A percentile compares a stretch with the other conserved stretches of the same genome.
These are phyloP conservation scores for Halyomorpha halys DNA, from an alignment of 1,140 invertebrate genomes.

Conservation along the genomic window DNA sequence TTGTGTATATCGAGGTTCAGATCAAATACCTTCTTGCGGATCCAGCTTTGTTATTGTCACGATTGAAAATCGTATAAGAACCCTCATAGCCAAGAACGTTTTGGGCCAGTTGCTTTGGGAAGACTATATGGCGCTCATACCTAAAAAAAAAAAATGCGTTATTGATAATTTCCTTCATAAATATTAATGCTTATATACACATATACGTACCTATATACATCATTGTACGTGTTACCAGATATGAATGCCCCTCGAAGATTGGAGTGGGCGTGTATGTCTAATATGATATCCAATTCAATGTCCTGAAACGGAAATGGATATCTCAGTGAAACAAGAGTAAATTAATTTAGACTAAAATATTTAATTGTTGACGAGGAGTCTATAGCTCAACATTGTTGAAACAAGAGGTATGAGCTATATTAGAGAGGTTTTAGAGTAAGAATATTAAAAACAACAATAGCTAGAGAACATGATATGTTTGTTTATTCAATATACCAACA, in stretches of 20 bases:
- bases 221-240: constrained; percentile 92
- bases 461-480: too few species aligned
- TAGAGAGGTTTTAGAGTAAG: too few species aligned
- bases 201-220: constrained; percentile 64
- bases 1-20: too few species aligned
- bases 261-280: constrained; percentile 89
- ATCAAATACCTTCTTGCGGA: constrained; percentile 62
- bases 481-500: too few species aligned
- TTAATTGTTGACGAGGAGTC: too few species aligned
- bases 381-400: too few species aligned
- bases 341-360: too few species aligned
- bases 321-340: too few species aligned
- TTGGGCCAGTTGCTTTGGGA: constrained; percentile 78
- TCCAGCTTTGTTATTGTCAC: constrained; percentile 73
- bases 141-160: constrained; percentile 37
- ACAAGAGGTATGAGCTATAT: too few species aligned
- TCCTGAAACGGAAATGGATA: constrained; percentile 42
- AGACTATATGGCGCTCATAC: constrained; percentile 74
- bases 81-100: constrained; percentile 73
- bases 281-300: constrained; percentile 77
- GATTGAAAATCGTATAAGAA: constrained; percentile 79
- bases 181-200: background rate
- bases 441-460: too few species aligned
- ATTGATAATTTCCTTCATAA: too few species aligned
- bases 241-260: constrained; percentile 88